Evolutionary conservation across 2,888 invertebrate genomes (phyloP).

Genomic region (Gandaritis pyraliata): DNA sequence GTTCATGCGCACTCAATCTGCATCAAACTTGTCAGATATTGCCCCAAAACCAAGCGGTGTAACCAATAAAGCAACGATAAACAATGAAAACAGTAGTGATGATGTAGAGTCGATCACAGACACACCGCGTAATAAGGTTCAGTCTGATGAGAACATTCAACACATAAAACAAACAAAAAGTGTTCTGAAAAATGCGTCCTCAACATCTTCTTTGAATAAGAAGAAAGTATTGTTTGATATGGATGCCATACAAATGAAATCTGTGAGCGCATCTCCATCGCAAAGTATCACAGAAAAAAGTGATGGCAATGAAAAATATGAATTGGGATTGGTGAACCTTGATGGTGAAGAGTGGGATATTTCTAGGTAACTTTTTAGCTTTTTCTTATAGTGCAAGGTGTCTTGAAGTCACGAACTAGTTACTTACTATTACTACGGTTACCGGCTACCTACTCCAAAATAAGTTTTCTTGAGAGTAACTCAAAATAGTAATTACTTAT

Average conservation of each 20-base stretch:
- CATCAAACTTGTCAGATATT: conserved; percentile 49
- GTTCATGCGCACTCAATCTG: conserved; percentile 59
- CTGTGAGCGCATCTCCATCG: conserved; percentile 80
- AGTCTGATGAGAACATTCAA: conserved; percentile 58
- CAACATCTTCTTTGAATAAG: conserved; percentile 82
- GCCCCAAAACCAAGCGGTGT: conserved; percentile 3
- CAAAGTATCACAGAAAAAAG: conserved; percentile 76
- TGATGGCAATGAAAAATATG: conserved; percentile 67
- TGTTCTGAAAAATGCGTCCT: conserved; percentile 84
- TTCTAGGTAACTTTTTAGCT: conserved; percentile 70
- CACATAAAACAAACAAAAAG: conserved; percentile 77
- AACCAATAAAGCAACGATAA: conserved; percentile 9
- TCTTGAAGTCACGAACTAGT: no score
- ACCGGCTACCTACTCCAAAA: no score
- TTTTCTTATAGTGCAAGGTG: no score
- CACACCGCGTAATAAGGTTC: conserved; percentile 52
- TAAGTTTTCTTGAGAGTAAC: background rate
- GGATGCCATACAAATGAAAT: conserved; percentile 82
- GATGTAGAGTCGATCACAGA: conserved; percentile 58
- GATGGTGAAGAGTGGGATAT: conserved; percentile 82
- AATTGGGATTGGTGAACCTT: conserved; percentile 70
- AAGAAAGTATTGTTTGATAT: conserved; percentile 87
- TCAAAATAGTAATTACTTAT: background rate
- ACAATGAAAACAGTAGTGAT: conserved; percentile 55
- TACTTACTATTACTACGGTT: no score